Conservation (phyloP, 1,140 invertebrate genomes). For the Bombus breviceps region DNA sequence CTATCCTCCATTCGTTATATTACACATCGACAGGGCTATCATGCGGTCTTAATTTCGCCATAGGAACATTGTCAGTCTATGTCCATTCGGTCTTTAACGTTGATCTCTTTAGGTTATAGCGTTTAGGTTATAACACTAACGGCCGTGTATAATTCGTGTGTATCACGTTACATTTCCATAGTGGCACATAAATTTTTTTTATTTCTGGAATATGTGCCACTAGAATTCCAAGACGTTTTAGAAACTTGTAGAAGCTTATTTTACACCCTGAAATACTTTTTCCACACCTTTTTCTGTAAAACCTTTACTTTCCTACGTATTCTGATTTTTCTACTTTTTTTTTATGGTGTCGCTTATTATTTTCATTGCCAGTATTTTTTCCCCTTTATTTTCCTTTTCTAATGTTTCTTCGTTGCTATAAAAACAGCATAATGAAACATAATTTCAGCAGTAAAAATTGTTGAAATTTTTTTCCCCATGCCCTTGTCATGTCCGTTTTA, state of each 20-base stretch:
- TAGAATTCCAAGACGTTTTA: background rate
- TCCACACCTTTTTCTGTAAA: background rate
- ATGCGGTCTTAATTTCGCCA: conserved; percentile 1
- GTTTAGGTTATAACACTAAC: background rate
- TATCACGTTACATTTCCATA: background rate
- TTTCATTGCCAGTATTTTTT: background rate
- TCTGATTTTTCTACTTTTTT: background rate
- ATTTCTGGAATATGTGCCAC: background rate
- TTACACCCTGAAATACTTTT: background rate
- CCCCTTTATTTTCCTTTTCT: background rate
- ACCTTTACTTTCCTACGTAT: background rate
- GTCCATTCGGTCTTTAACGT: conserved; percentile 3
- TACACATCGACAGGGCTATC: conserved; percentile 8
- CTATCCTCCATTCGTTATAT: conserved; percentile 39
- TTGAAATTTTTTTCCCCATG: background rate
- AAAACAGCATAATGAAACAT: background rate
- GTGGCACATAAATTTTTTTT: background rate
- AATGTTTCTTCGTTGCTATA: background rate
- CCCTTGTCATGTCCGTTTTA: background rate
- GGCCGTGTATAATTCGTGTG: background rate
- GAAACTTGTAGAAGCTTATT: background rate
- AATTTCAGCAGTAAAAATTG: background rate
- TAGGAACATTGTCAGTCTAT: background rate
- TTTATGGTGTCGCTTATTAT: background rate
- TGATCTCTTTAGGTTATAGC: background rate